A percentile compares a stretch with the other conserved stretches of the same genome.
Conservation (phyloP, 2,113 vertebrate genomes). For the Cheilinus undulatus region DNA sequence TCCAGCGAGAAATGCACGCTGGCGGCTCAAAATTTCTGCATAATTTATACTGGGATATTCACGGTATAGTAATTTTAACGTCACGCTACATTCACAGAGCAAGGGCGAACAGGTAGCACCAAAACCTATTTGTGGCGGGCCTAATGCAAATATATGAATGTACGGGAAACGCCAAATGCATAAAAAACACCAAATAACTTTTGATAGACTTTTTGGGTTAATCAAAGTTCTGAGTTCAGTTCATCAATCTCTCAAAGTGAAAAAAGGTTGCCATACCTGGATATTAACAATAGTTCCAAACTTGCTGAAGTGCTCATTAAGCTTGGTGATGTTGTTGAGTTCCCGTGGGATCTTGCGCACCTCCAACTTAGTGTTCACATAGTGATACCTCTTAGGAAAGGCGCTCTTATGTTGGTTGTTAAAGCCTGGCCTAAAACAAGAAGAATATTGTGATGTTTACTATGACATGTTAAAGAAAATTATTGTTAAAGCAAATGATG, state of each 20-base stretch:
- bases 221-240: background rate
- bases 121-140: too few species aligned
- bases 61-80: too few species aligned
- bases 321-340: conserved; percentile 95
- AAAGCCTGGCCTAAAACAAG: conserved; percentile 86
- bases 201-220: too few species aligned
- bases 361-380: conserved; percentile 95
- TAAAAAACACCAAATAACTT: background rate
- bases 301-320: conserved; percentile 98
- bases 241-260: background rate
- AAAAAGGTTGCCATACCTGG: conserved; percentile 87
- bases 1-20: too few species aligned
- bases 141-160: too few species aligned
- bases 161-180: too few species aligned
- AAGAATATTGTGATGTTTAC: background rate
- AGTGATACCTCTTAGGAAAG: conserved; percentile 92
- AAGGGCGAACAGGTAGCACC: too few species aligned
- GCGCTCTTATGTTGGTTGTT: conserved; percentile 91
- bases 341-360: conserved; percentile 96
- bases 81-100: too few species aligned
- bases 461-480: background rate
- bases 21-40: too few species aligned
- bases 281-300: conserved; percentile 99
- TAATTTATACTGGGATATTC: too few species aligned
- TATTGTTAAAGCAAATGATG: too few species aligned